Conservation (phyloP, 2,797 vertebrate species). For the Eospalax fontanierii region DNA sequence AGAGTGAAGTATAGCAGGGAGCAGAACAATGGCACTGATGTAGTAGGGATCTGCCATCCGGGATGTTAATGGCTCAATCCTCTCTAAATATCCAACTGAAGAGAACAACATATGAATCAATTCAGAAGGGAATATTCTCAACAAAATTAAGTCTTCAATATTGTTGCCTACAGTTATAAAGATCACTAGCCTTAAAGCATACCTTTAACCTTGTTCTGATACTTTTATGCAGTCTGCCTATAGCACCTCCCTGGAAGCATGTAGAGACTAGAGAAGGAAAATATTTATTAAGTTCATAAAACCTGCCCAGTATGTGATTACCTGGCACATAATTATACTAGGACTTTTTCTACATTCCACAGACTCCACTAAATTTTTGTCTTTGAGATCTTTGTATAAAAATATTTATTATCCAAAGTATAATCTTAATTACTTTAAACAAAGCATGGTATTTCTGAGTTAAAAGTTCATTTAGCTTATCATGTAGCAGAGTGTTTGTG, state of each 20-base stretch:
- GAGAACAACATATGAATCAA: neutral
- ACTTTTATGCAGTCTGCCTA: neutral
- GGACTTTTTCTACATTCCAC: slow-evolving; percentile 26
- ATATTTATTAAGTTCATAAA: neutral
- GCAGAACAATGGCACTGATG: neutral
- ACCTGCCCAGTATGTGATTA: neutral
- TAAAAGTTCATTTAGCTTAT: neutral
- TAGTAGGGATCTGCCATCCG: neutral
- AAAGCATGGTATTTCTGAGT: neutral
- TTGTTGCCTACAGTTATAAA: neutral
- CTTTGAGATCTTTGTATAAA: neutral
- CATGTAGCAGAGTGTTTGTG: neutral
- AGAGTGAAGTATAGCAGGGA: neutral
- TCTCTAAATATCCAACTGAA: neutral
- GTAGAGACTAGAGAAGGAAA: neutral
- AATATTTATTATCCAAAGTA: neutral
- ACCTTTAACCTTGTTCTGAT: neutral
- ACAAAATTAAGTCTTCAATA: neutral
- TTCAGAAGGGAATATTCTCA: neutral
- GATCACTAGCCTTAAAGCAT: neutral
- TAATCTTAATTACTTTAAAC: neutral
- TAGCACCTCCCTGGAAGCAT: neutral
- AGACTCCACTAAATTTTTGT: neutral
- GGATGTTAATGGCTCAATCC: neutral
- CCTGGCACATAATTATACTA: neutral